Conservation (phyloP, 2,797 vertebrate species). For the Podarcis siculus region DNA sequence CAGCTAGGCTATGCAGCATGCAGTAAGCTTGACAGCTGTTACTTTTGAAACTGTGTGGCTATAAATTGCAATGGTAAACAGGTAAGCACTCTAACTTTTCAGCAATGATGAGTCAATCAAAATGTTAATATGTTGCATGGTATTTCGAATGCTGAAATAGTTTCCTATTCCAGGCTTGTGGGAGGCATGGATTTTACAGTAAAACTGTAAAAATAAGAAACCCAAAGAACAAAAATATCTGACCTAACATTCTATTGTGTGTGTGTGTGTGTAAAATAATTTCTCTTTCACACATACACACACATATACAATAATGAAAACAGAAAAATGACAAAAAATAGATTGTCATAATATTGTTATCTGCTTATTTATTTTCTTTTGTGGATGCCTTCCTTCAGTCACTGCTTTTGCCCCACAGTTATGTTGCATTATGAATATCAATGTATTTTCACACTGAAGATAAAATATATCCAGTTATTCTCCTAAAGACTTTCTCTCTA, state of each 20-base stretch:
- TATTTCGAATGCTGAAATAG: background rate
- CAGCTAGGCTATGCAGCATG: slow-evolving; percentile 66
- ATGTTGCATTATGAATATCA: background rate
- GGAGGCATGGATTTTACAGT: background rate
- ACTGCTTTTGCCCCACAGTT: slow-evolving; percentile 7
- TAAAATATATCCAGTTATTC: background rate
- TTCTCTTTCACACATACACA: background rate
- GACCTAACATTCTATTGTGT: background rate
- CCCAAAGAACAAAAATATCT: background rate
- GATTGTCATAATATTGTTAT: background rate
- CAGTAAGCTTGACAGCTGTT: slow-evolving; percentile 62
- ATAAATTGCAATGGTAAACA: slow-evolving; percentile 66
- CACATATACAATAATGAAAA: background rate
- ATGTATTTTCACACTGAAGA: background rate
- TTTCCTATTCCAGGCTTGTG: background rate
- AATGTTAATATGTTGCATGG: slow-evolving; percentile 17
- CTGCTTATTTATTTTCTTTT: background rate
- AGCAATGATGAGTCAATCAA: slow-evolving; percentile 42
- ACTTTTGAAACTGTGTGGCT: slow-evolving; percentile 51
- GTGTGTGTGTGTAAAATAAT: too few relatives aligned
- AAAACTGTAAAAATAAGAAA: background rate
- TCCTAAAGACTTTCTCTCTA: slow-evolving; percentile 38
- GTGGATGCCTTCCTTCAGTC: background rate
- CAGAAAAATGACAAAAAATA: background rate
- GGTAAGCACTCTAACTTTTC: slow-evolving; percentile 46